These are phyloP conservation scores for Mesitornis unicolor DNA, from an alignment of 2,113 vertebrate species.

Conservation along the genomic window DNA sequence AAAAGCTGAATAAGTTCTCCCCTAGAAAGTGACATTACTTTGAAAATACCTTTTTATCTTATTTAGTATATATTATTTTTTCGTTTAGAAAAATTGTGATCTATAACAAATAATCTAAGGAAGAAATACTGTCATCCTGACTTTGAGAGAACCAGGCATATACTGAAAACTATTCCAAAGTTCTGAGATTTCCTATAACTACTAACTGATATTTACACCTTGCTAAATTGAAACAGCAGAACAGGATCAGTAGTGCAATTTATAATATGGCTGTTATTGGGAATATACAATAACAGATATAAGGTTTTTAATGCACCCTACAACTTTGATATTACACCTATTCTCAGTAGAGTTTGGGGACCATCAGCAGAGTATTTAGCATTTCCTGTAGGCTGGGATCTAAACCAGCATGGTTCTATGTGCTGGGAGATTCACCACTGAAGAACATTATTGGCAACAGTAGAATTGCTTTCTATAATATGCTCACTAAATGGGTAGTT, in stretches of 20 bases:
- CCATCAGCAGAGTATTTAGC: background rate
- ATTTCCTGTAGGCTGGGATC: background rate
- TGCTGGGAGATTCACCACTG: background rate
- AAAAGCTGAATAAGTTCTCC: background rate
- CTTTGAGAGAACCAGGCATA: background rate
- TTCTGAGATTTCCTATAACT: background rate
- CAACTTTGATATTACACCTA: background rate
- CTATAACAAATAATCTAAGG: background rate
- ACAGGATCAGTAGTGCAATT: background rate
- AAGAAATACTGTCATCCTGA: background rate
- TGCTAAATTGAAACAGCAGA: background rate
- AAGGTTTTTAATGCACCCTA: background rate
- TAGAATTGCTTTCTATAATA: background rate
- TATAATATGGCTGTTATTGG: background rate
- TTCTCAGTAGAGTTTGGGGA: background rate
- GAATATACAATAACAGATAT: background rate
- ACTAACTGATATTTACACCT: background rate
- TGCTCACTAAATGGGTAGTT: background rate
- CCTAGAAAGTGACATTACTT: background rate
- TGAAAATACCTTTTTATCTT: background rate
- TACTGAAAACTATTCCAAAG: background rate
- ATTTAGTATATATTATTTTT: background rate
- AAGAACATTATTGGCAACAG: background rate
- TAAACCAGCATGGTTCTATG: background rate
- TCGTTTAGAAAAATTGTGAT: background rate